Evolutionary conservation across 2,113 vertebrate species (phyloP), one percentile per base, ranked within the genome.

Genomic region (Microtus pennsylvanicus): DNA sequence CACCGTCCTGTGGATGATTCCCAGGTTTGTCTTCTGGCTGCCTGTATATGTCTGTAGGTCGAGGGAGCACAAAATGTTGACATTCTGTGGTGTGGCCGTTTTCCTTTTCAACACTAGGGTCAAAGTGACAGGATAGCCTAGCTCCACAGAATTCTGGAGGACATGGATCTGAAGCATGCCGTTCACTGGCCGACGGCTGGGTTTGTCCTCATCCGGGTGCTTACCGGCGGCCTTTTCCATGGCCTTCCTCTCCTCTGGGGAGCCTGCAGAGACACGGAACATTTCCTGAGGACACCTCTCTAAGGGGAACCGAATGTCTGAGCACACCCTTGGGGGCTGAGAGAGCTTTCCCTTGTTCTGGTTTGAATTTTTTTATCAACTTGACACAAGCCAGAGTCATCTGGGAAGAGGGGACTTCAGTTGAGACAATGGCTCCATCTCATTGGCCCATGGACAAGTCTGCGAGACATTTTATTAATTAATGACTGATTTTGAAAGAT

Each of bases 21-120:
- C 97, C 88, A 99, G 96, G 38, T 13, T 96, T 58, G 93, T 98
- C 90, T 96, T 63, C 2, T 93, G 78, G 72, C 97, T 97, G 83
- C 98, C 98, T 8, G 96, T 98, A 4, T 98, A 99, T 55, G 95
- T 90, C 92, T 98, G 98, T 58, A 99, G 96, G 87, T 98, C 97
- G 58, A 98, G 97, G 82, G 97, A 98, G 55, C 98, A 94, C 0
- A 0, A 21, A 19, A 98, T 63, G 3, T 81, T 42, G 61, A 98
- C 3, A 0, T 96, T 98, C 98, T 97, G 97, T 35, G 2, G 58
- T 4, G 94, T 93, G 19, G 96, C 42, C 45, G 50, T 7, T 42
- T 97, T 89, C 83, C 93, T 97, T 88, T 93, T 95, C 77, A 98
- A 83, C 0, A 55, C 78, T 86, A 98, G 85, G 35, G 78, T 94